Base-by-base conservation (phyloP, 2,797 vertebrate genomes). In the Botia kubotai region DNA sequence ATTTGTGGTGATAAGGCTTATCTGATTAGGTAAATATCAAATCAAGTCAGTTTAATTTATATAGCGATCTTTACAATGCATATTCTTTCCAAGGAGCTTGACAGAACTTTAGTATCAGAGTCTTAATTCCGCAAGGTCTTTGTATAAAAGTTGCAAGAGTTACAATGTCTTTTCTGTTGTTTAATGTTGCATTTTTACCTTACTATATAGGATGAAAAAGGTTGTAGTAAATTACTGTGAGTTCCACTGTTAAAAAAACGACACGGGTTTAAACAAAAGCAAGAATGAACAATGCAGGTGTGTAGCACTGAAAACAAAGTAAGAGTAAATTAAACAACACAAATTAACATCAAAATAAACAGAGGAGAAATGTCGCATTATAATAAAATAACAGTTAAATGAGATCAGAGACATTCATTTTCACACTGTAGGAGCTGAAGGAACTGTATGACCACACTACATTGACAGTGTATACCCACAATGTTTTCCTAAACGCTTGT, bases 341-440 rank as follows among this genome's bases (percentile, higher is more conserved):
- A 52, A 63, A 70, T 60, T 23, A 50, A 0, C 33, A 76, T 65
- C n/a, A 13, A 50, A 57, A 50, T 19, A 52, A 10, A 1, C 43
- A 7, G 14, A 71, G 53, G 39, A 50, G 23, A 63, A 75, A 65
- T 33, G 73, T 63, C 6, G 1, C 16, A 36, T 65, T 50, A 65
- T 52, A 52, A 48, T 48, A 60, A 48, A 65, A 52, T 50, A 66
- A 11, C 26, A 16, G 73, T 53, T 75, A 36, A 36, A 75, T 36
- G 46, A 52, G 60, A 52, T 53, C 46, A 53, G 12, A 75, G 26
- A 75, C 26, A 5, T 4, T 46, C 26, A 4, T 75, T 6, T 21
- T 33, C 8, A 52, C 60, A 52, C 10, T 7, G 2, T 36, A 53
- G n/a, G 7, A 13, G 60, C 46, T 21, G 5, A 50, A 52, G 46